phyloP scores from a whole-genome alignment of 2,888 invertebrate species.

The Automeris io region DNA sequence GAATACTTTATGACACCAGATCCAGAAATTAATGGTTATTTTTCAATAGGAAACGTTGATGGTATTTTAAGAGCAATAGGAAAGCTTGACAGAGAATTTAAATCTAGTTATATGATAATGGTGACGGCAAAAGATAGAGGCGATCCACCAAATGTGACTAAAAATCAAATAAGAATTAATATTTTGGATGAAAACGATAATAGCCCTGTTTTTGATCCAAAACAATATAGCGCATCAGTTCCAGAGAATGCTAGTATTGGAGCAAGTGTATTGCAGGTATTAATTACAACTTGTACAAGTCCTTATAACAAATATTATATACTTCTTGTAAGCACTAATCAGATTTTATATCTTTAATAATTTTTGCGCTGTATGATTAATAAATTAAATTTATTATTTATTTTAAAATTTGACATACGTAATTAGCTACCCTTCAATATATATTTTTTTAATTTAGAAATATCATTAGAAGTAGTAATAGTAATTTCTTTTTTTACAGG shows the following conservation, averaged over 20 bases:
- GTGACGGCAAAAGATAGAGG: slow-evolving; percentile 93
- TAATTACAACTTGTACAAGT: slow-evolving; percentile 3
- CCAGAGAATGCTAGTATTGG: slow-evolving; percentile 97
- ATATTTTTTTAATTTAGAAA: slow-evolving; percentile 1
- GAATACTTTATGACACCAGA: slow-evolving; percentile 89
- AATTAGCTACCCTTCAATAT: too few relatives aligned
- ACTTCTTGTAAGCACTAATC: too few relatives aligned
- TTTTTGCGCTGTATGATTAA: too few relatives aligned
- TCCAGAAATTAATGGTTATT: slow-evolving; percentile 79
- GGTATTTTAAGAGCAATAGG: slow-evolving; percentile 91
- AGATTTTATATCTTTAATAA: not conserved
- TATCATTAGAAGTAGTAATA: slow-evolving; percentile 3
- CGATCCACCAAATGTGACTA: slow-evolving; percentile 85
- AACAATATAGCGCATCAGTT: slow-evolving; percentile 92
- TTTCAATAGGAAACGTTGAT: slow-evolving; percentile 91
- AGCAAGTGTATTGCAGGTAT: slow-evolving; percentile 90
- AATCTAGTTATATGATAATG: slow-evolving; percentile 83
- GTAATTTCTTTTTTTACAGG: slow-evolving; percentile 64
- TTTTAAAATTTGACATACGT: too few relatives aligned
- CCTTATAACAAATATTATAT: not conserved
- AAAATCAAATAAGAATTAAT: slow-evolving; percentile 82
- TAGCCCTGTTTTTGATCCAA: slow-evolving; percentile 91
- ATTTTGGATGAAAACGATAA: slow-evolving; percentile 94
- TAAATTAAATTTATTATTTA: too few relatives aligned
- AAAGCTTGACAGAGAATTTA: slow-evolving; percentile 89